Base-by-base conservation (phyloP, 2,113 vertebrate species). In the Oxygymnocypris stewartii region DNA sequence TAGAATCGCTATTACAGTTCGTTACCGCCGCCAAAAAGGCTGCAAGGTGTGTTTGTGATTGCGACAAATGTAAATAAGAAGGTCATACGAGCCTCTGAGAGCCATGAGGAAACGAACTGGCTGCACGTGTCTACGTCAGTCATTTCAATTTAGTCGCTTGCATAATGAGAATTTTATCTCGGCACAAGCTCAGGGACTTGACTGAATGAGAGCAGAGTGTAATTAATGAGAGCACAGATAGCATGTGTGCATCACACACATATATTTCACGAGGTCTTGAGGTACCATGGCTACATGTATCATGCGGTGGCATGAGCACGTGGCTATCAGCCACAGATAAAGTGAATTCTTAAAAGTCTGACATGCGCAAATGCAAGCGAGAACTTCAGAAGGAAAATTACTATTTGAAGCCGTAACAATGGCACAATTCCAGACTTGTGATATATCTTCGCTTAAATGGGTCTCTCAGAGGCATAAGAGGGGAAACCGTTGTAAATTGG, bases 151-250 rank as follows among this genome's bases (percentile, higher is more conserved):
- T 93, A 88, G 91, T 69, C 51, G 90, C 92, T 90, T 91, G 94
- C 92, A 94, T 94, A 95, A 95, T 94, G 94, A 94, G 93, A 94
- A 93, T 93, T 92, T 94, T 94, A 95, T 95, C 94, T 94, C 87
- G 85, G 77, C 91, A 92, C 92, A 92, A 92, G 91, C 91, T 86
- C 76, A 81, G 84, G 89, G 25, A 88, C 92, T 93, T 94, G 94
- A 94, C 93, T 93, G 92, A 94, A 95, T 93, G 93, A 92, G 93
- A 94, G 91, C 92, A 93, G 89, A 91, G 90, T 93, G 93, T 94
- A 95, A 95, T 93, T 88, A 93, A 94, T 94, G 93, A 95, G 92
- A 92, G 86, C 73, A 88, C 87, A 85, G 93, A 94, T 93, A 93
- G 90, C 89, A 90, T 85, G 79, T 89, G 89, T 92, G 84, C 88